Evolutionary conservation across 2,113 vertebrate species (phyloP).

Genomic region (Danio rerio): DNA sequence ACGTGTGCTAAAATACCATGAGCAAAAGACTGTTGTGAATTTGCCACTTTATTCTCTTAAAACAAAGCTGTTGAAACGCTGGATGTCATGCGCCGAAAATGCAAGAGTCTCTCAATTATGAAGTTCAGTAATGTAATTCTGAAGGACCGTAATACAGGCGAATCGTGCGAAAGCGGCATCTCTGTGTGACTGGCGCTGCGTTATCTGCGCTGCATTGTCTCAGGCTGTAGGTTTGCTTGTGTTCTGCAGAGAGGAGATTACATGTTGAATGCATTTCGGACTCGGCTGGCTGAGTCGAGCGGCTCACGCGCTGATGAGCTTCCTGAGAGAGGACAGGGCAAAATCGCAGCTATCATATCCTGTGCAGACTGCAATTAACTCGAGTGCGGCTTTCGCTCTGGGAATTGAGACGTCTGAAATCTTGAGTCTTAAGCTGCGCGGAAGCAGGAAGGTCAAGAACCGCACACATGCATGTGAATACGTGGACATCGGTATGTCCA

Average conservation of each 20-base stretch:
- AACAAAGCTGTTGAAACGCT: conserved; percentile 1
- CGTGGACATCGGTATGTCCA: conserved; percentile 1
- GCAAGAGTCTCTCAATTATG: conserved; percentile 33
- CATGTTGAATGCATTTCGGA: conserved; percentile 37
- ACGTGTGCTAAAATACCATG: background rate
- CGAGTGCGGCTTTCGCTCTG: conserved; percentile 49
- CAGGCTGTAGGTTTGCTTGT: conserved; percentile 48
- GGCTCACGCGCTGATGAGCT: conserved; percentile 56
- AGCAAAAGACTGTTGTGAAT: background rate
- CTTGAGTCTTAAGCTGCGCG: conserved; percentile 38
- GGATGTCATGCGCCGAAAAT: background rate
- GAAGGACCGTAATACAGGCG: conserved; percentile 29
- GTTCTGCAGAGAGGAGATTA: conserved; percentile 58
- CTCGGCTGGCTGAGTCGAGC: conserved; percentile 44
- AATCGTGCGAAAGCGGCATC: conserved; percentile 21
- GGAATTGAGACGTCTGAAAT: conserved; percentile 52
- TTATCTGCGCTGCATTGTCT: conserved; percentile 54
- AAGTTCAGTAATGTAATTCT: conserved; percentile 29
- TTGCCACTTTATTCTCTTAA: background rate
- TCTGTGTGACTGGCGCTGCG: conserved; percentile 21
- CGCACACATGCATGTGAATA: conserved; percentile 17
- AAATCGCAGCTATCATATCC: conserved; percentile 45
- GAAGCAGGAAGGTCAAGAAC: conserved; percentile 28
- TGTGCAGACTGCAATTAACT: conserved; percentile 58
- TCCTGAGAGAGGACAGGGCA: conserved; percentile 41